phyloP scores from a whole-genome alignment of 92 coral and sea anemone species.

The Actinostola sp. region DNA sequence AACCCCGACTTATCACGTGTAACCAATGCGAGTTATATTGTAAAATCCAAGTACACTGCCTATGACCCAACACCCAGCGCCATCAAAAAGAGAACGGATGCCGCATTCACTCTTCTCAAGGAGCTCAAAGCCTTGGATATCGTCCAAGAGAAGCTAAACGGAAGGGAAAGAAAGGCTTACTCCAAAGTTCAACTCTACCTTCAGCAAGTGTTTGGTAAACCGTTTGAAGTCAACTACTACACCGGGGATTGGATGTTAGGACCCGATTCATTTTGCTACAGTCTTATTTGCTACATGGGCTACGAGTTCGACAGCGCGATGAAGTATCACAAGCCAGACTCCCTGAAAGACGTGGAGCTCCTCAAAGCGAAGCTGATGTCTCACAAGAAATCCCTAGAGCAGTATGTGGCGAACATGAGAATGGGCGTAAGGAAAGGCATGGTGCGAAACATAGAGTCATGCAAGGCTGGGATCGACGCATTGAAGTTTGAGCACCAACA shows the following conservation, averaged over 20 bases:
- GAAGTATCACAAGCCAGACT: slow-evolving; percentile 47
- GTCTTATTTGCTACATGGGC: slow-evolving; percentile 63
- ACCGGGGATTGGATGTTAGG: slow-evolving; percentile 96
- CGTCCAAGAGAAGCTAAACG: slow-evolving; percentile 44
- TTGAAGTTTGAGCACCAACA: slow-evolving; percentile 64
- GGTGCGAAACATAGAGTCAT: slow-evolving; percentile 70
- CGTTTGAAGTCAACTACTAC: slow-evolving; percentile 80
- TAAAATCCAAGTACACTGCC: slow-evolving; percentile 53
- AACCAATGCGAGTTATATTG: background rate
- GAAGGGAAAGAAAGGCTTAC: slow-evolving; percentile 75
- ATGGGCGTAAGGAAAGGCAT: slow-evolving; percentile 81
- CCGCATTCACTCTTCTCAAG: slow-evolving; percentile 55
- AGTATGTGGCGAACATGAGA: slow-evolving; percentile 82
- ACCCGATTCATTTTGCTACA: slow-evolving; percentile 84
- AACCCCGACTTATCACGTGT: slow-evolving; percentile 50
- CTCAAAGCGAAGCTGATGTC: slow-evolving; percentile 56
- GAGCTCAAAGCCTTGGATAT: slow-evolving; percentile 39
- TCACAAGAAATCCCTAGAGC: slow-evolving; percentile 63
- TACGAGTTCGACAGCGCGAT: slow-evolving; percentile 49
- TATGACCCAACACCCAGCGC: slow-evolving; percentile 71
- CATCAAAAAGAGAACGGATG: slow-evolving; percentile 73
- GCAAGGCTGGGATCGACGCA: slow-evolving; percentile 77
- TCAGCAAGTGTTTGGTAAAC: slow-evolving; percentile 76
- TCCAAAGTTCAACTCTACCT: slow-evolving; percentile 73
- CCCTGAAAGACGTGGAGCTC: slow-evolving; percentile 41